phyloP scores from a whole-genome alignment of 2,113 vertebrate genomes.

The Pseudonaja textilis region DNA sequence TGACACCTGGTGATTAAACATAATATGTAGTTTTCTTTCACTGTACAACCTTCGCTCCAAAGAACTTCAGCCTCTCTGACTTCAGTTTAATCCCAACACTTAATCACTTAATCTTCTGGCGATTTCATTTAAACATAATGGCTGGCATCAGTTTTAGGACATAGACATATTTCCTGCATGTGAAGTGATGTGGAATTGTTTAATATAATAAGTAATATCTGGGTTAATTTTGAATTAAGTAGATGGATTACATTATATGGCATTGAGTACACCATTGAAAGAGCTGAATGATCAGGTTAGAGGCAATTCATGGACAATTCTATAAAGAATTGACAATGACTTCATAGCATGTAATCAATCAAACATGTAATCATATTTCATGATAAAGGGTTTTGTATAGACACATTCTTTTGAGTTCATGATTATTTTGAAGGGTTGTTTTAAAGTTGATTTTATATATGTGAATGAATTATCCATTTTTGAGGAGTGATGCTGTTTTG shows the following conservation, averaged over 20 bases:
- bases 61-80: neutral
- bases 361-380: too few species aligned
- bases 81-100: neutral
- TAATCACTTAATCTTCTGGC: neutral
- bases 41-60: neutral
- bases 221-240: neutral
- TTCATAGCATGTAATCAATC: neutral
- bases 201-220: neutral
- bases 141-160: neutral
- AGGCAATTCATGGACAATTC: neutral
- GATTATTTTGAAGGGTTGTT: too few species aligned
- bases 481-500: neutral
- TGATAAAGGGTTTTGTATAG: too few species aligned
- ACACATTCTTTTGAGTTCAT: too few species aligned
- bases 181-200: neutral
- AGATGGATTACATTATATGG: neutral
- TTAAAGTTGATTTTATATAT: too few species aligned
- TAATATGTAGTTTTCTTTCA: neutral
- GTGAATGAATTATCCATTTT: too few species aligned
- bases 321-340: neutral
- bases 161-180: neutral
- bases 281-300: neutral
- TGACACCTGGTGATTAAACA: neutral
- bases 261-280: neutral
- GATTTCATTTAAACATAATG: neutral